Base-by-base conservation (phyloP, 2,113 vertebrate species). In the Numida meleagris region DNA sequence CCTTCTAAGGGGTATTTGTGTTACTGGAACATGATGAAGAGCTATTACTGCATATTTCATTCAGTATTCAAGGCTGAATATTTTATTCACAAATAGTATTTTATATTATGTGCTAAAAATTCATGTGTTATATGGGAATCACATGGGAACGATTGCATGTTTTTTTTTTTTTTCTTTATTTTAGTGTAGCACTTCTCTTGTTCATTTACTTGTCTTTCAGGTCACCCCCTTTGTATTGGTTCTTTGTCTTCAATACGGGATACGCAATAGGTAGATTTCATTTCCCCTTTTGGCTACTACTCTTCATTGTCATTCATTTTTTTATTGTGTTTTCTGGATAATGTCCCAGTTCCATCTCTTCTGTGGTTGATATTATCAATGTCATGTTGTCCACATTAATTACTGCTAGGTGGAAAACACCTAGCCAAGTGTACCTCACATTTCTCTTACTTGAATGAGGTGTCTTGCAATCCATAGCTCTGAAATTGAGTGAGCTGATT, bases 301-400 rank as follows among this genome's bases (percentile, higher is more conserved):
- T 76, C 8, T 76, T 89, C 86, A 81, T 92, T 94, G 75, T 63
- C 33, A 25, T 55, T 77, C 25, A 3, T 42, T 70, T 75, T 67
- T 59, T 50, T 10, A 10, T 38, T 90, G 33, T 80, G 20, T 67
- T 92, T 96, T 92, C 82, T 97, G 91, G 86, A 94, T 31, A 50
- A 16, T 45, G 14, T 95, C 93, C 95, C 79, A 65, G 73, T 82
- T 88, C n/a, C 61, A 48, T 96, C 70, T 91, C 33, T 90, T 36
- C 58, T n/a, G 0, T 63, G 34, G 72, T 33, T 94, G 73, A 65
- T 80, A 93, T 88, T 86, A 21, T 81, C 62, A 43, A 63, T 88
- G 88, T 96, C 95, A 84, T 67, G 27, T 73, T 97, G 96, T 97
- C 95, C 73, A 79, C 65, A 59, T 93, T 76, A 82, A 94, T 96